These are phyloP conservation scores for Chesias legatella DNA, from an alignment of 2,888 invertebrate genomes.

Conservation along the genomic window DNA sequence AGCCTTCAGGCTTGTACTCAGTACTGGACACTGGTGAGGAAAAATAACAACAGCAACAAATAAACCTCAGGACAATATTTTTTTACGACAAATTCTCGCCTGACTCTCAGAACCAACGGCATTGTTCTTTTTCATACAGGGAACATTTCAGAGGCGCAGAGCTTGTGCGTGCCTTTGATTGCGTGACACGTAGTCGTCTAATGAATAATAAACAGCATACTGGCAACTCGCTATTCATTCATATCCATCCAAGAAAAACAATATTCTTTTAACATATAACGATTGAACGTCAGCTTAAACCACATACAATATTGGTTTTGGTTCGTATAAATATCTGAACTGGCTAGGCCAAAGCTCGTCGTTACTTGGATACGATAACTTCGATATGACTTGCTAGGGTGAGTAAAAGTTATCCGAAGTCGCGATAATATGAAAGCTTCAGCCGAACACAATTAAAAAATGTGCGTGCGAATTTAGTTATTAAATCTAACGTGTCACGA, in stretches of 20 bases:
- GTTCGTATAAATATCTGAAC: conserved; percentile 44
- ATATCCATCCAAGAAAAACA: conserved; percentile 70
- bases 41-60: too few relatives aligned
- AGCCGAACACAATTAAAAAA: too few relatives aligned
- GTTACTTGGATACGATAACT: conserved; percentile 41
- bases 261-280: conserved; percentile 67
- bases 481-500: too few relatives aligned
- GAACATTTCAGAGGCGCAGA: conserved; percentile 67
- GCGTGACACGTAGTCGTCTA: conserved; percentile 75
- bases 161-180: conserved; percentile 68
- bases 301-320: conserved; percentile 50
- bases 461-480: too few relatives aligned
- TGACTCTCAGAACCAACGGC: too few relatives aligned
- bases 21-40: too few relatives aligned
- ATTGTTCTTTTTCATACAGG: conserved; percentile 27
- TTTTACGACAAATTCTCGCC: too few relatives aligned
- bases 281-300: conserved; percentile 58
- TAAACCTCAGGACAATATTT: too few relatives aligned
- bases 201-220: conserved; percentile 76
- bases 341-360: conserved; percentile 20
- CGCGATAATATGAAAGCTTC: too few relatives aligned
- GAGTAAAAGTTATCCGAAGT: conserved; percentile 7
- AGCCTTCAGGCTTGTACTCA: too few relatives aligned
- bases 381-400: too few relatives aligned
- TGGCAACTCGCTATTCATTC: conserved; percentile 73